A percentile compares a stretch with the other conserved stretches of the same genome.
Evolutionary conservation across 2,113 vertebrate genomes (phyloP).

Genomic region (Podarcis raffonei): DNA sequence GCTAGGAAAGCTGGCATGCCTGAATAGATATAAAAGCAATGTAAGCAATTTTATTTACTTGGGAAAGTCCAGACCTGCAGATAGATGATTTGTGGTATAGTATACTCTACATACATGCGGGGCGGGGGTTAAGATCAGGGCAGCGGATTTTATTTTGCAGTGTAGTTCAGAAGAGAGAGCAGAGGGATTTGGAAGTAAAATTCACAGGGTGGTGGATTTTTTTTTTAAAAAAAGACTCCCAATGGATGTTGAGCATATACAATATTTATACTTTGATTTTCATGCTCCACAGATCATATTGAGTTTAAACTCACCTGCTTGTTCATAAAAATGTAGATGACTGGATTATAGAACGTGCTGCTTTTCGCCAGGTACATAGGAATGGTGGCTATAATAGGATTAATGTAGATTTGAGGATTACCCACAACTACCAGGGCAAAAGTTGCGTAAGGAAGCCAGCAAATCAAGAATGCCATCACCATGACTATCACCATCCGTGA

Average conservation of each 20-base stretch:
- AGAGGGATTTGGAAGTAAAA: background rate
- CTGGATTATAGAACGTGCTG: conserved; percentile 72
- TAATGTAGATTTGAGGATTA: conserved; percentile 61
- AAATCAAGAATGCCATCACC: conserved; percentile 72
- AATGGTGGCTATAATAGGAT: conserved; percentile 63
- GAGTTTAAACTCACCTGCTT: conserved; percentile 65
- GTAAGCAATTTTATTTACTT: background rate
- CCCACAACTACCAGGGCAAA: conserved; percentile 67
- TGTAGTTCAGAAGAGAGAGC: background rate
- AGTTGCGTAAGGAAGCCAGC: conserved; percentile 70
- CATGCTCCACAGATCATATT: background rate
- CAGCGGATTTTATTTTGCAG: background rate
- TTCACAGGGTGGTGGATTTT: background rate
- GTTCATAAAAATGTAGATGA: conserved; percentile 77
- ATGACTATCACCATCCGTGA: conserved; percentile 70
- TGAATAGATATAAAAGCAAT: background rate
- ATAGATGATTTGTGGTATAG: background rate
- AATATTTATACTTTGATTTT: conserved; percentile 1
- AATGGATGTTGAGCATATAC: background rate
- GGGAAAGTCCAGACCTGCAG: background rate
- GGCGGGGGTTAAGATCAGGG: background rate
- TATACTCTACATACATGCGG: background rate
- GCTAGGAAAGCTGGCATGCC: background rate
- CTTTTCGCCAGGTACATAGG: conserved; percentile 75
- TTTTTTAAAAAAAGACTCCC: background rate